phyloP scores from a whole-genome alignment of 2,888 invertebrate species.

The Kryphioiulus occultus region DNA sequence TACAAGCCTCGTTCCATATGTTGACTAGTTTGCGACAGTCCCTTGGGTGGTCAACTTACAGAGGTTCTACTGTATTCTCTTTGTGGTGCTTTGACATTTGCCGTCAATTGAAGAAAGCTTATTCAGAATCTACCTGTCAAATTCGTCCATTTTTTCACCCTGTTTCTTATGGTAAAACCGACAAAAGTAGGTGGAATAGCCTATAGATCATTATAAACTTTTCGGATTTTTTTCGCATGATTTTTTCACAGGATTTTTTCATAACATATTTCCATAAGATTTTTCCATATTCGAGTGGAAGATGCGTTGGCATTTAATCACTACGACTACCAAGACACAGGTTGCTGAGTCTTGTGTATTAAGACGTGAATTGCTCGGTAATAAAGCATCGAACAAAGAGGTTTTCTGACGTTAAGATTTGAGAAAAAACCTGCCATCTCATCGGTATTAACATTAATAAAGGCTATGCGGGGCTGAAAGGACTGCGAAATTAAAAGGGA shows the following conservation, averaged over 20 bases:
- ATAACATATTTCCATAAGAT: too few relatives aligned
- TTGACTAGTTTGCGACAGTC: too few relatives aligned
- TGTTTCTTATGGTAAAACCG: neutral
- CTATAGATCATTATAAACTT: neutral
- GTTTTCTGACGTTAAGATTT: conserved; percentile 27
- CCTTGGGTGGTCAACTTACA: too few relatives aligned
- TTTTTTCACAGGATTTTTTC: too few relatives aligned
- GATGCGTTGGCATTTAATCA: conserved; percentile 31
- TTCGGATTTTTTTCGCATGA: too few relatives aligned
- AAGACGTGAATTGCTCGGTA: neutral
- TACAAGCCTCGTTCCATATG: too few relatives aligned
- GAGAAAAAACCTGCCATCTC: neutral
- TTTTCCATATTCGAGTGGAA: neutral
- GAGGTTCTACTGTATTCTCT: too few relatives aligned
- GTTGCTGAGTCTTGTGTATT: neutral
- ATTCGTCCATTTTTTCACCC: conserved; percentile 14
- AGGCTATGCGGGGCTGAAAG: neutral
- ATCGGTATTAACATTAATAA: conserved; percentile 19
- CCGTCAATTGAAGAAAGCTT: conserved; percentile 28
- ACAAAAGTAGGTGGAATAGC: neutral
- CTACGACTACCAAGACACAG: neutral
- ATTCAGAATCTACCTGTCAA: conserved; percentile 2
- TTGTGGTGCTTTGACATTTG: conserved; percentile 19
- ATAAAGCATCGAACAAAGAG: neutral
- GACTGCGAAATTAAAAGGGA: conserved; percentile 3